These are phyloP conservation scores for Petroica traversi DNA, from an alignment of 2,113 vertebrate genomes.

Conservation along the genomic window DNA sequence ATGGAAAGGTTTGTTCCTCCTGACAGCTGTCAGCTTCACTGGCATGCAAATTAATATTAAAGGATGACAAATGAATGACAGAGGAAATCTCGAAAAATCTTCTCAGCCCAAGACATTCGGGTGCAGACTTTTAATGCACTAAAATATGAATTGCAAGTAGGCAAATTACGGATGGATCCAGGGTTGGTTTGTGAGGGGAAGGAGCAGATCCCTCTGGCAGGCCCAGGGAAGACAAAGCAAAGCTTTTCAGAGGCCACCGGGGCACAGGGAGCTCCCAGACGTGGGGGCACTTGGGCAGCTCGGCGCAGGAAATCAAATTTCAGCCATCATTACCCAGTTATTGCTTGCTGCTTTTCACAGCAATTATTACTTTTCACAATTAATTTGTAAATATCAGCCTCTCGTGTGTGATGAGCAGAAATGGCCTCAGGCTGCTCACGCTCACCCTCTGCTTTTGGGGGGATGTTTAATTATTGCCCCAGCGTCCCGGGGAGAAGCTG, in stretches of 20 bases:
- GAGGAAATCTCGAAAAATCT: slow-evolving; percentile 37
- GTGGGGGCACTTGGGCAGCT: background rate
- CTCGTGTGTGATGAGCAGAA: background rate
- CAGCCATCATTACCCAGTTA: background rate
- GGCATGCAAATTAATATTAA: slow-evolving; percentile 57
- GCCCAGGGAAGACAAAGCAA: background rate
- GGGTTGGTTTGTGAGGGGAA: background rate
- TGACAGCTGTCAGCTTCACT: slow-evolving; percentile 51
- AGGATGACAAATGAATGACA: slow-evolving; percentile 43
- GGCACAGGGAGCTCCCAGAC: background rate
- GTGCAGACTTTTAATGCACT: slow-evolving; percentile 12
- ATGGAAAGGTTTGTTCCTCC: slow-evolving; percentile 40
- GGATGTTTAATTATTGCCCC: slow-evolving; percentile 58
- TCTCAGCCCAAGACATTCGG: background rate
- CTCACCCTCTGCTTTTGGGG: background rate
- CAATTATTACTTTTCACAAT: too few species aligned
- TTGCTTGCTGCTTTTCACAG: background rate
- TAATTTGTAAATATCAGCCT: background rate
- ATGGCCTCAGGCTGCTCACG: fast-evolving
- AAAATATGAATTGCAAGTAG: slow-evolving; percentile 37
- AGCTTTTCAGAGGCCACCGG: background rate
- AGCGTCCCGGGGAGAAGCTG: background rate
- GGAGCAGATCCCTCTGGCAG: background rate
- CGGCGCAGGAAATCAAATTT: background rate
- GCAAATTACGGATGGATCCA: background rate